phyloP scores from a whole-genome alignment of 2,113 vertebrate genomes.

The Cinclus mexicanus region DNA sequence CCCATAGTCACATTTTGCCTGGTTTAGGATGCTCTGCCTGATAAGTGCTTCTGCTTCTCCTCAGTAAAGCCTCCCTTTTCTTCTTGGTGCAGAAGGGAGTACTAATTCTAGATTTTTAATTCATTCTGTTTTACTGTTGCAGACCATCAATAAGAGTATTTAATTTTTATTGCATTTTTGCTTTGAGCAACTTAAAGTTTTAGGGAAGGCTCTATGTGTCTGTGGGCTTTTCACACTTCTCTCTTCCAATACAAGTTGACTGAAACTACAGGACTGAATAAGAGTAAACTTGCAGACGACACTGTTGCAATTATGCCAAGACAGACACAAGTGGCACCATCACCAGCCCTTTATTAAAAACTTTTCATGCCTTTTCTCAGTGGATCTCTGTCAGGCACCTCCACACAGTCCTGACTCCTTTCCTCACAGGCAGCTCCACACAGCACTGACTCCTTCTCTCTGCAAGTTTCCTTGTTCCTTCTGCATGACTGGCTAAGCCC shows the following conservation, averaged over 20 bases:
- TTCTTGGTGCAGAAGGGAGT: neutral
- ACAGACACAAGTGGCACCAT: too few species aligned
- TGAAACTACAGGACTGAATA: neutral
- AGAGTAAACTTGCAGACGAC: neutral
- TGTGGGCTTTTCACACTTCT: neutral
- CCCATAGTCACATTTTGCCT: neutral
- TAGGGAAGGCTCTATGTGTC: fast-evolving
- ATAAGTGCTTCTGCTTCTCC: neutral
- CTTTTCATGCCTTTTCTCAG: too few species aligned
- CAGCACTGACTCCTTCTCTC: too few species aligned
- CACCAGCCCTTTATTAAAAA: too few species aligned
- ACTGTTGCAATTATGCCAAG: too few species aligned
- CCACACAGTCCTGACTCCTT: too few species aligned
- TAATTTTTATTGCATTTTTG: neutral
- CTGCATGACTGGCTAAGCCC: too few species aligned
- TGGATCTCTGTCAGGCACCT: too few species aligned
- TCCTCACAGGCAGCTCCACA: too few species aligned
- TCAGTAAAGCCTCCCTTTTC: neutral
- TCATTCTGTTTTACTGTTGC: neutral
- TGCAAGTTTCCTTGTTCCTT: too few species aligned
- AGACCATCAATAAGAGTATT: neutral
- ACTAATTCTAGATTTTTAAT: neutral
- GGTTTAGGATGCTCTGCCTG: neutral
- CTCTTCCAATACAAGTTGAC: neutral
- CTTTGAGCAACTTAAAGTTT: neutral